Percentiles rank a stretch among this genome's conserved stretches.
phyloP scores from a whole-genome alignment of 2,113 vertebrate genomes.

The Mesocricetus auratus region DNA sequence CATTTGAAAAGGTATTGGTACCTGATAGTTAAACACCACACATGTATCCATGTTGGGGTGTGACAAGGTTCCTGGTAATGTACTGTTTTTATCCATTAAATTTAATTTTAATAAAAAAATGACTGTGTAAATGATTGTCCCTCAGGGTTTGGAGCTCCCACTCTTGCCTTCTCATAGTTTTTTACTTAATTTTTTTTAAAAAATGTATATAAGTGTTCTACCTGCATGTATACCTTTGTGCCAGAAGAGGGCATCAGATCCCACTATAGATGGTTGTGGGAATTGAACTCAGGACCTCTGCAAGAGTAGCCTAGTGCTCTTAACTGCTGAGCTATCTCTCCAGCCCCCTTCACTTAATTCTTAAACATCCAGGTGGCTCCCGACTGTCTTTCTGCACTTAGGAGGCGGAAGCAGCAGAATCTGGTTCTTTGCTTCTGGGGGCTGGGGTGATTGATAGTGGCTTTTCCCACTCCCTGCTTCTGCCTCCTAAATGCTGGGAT shows the following conservation, averaged over 20 bases:
- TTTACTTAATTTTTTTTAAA: not conserved
- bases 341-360: not conserved
- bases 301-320: not conserved
- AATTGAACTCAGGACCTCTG: not conserved
- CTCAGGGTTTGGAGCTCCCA: not conserved
- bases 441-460: no score
- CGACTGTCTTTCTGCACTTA: not conserved
- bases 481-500: no score
- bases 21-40: not conserved
- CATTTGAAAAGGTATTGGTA: no score
- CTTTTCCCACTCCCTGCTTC: not conserved
- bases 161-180: not conserved
- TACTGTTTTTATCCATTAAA: not conserved
- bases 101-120: not conserved
- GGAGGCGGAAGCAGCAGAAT: not conserved
- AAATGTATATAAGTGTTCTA: not conserved
- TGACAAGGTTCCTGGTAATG: not conserved
- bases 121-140: not conserved
- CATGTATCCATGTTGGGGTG: not conserved
- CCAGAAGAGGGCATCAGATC: not conserved
- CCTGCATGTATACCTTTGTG: not conserved
- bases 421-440: not conserved
- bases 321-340: not conserved
- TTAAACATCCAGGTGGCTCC: not conserved
- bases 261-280: not conserved